These are phyloP conservation scores for Micrasema longulum DNA, from an alignment of 1,140 invertebrate genomes.

Conservation along the genomic window DNA sequence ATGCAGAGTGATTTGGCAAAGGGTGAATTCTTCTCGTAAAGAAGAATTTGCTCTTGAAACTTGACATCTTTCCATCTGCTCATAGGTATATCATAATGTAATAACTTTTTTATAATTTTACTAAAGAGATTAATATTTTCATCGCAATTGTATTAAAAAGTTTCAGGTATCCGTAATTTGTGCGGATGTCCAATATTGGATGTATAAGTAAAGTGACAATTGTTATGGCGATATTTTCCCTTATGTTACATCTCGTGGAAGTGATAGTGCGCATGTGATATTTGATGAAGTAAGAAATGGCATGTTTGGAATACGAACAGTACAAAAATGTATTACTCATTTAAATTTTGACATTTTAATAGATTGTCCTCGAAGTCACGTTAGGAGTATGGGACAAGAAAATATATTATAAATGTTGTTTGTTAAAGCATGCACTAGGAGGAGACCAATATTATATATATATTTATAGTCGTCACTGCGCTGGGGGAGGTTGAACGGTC, in stretches of 20 bases:
- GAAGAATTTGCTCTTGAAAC: conserved; percentile 2
- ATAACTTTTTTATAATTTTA: conserved; percentile 44
- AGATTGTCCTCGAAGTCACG: conserved; percentile 20
- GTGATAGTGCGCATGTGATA: conserved; percentile 48
- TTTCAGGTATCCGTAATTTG: conserved; percentile 1
- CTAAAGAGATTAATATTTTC: conserved; percentile 35
- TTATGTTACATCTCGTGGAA: conserved; percentile 31
- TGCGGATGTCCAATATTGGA: conserved; percentile 7
- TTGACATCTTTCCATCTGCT: conserved; percentile 37
- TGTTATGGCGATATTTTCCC: conserved; percentile 33
- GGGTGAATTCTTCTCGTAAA: conserved; percentile 1
- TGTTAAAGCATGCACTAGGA: conserved; percentile 28
- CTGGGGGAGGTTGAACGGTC: neutral
- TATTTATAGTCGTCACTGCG: conserved; percentile 8
- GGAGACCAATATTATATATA: conserved; percentile 34
- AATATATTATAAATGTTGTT: conserved; percentile 39
- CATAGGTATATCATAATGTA: conserved; percentile 37
- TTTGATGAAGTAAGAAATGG: conserved; percentile 43
- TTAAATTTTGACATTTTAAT: conserved; percentile 50
- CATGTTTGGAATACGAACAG: conserved; percentile 51
- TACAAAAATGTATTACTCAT: conserved; percentile 55
- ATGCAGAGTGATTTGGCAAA: conserved; percentile 3
- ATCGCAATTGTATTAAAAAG: conserved; percentile 27
- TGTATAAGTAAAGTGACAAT: conserved; percentile 14
- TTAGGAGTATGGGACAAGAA: conserved; percentile 11